These are phyloP conservation scores for Callipepla californica DNA, from an alignment of 2,113 vertebrate species.

Conservation along the genomic window DNA sequence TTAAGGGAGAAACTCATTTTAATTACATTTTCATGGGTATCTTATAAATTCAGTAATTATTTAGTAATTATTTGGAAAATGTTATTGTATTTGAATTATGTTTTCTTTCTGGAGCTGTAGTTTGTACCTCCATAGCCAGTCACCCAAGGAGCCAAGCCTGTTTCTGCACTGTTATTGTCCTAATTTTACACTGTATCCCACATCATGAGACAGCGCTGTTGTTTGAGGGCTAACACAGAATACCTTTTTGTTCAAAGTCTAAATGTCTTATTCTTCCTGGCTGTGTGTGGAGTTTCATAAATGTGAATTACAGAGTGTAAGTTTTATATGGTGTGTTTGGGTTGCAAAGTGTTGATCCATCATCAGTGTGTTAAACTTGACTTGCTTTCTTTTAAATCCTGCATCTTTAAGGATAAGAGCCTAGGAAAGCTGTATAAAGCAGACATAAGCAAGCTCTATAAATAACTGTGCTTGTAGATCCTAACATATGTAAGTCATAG, in stretches of 20 bases:
- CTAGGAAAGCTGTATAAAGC: not conserved
- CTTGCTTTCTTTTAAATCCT: not conserved
- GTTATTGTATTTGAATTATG: not conserved
- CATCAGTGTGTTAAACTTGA: not conserved
- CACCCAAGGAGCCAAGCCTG: not conserved
- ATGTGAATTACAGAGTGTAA: not conserved
- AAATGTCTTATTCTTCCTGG: not conserved
- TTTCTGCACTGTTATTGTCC: not conserved
- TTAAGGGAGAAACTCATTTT: not conserved
- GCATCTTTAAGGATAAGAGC: not conserved
- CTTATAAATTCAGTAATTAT: not conserved
- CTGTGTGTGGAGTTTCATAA: not conserved
- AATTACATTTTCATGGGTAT: not conserved
- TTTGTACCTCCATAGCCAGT: not conserved
- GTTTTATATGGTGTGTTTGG: not conserved
- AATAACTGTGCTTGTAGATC: not conserved
- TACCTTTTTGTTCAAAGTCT: not conserved
- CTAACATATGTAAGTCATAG: not conserved
- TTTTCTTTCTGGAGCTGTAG: not conserved
- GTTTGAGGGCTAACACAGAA: not conserved
- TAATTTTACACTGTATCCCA: not conserved
- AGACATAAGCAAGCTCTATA: not conserved
- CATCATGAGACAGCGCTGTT: not conserved
- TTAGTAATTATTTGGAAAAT: not conserved
- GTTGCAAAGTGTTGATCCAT: not conserved